Evolutionary conservation across 2,797 vertebrate species (phyloP).

Genomic region (Acrossocheilus wenchowensis): DNA sequence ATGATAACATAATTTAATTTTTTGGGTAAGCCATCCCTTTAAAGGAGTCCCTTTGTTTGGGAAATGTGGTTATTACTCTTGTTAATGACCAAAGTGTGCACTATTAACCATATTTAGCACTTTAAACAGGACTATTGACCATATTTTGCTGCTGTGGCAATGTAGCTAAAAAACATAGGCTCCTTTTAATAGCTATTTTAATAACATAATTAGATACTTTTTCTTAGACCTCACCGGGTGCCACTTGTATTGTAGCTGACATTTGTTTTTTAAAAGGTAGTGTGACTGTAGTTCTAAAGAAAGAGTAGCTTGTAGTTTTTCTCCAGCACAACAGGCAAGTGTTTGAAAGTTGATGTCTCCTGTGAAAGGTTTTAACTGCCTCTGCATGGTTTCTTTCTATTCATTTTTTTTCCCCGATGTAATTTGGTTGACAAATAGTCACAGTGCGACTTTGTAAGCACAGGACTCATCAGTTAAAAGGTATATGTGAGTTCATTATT

Average conservation of each 20-base stretch:
- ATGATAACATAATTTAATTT: neutral
- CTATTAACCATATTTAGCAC: neutral
- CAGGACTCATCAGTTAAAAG: neutral
- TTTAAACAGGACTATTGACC: neutral
- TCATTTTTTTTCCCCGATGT: neutral
- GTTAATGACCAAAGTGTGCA: neutral
- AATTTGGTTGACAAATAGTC: neutral
- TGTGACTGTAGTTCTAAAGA: neutral
- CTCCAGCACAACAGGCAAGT: neutral
- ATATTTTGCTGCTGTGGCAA: conserved; percentile 1
- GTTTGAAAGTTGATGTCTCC: neutral
- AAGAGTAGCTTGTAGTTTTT: neutral
- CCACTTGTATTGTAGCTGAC: neutral
- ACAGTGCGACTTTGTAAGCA: neutral
- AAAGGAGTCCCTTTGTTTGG: neutral
- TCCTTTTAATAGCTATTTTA: neutral
- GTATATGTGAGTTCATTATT: neutral
- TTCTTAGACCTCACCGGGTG: neutral
- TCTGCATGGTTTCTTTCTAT: neutral
- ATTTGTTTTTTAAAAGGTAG: neutral
- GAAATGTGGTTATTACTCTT: neutral
- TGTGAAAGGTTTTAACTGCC: neutral
- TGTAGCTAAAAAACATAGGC: neutral
- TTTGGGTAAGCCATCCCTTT: neutral
- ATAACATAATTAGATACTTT: neutral